Conservation (phyloP, 2,797 vertebrate species). For the Anabacerthia variegaticeps region DNA sequence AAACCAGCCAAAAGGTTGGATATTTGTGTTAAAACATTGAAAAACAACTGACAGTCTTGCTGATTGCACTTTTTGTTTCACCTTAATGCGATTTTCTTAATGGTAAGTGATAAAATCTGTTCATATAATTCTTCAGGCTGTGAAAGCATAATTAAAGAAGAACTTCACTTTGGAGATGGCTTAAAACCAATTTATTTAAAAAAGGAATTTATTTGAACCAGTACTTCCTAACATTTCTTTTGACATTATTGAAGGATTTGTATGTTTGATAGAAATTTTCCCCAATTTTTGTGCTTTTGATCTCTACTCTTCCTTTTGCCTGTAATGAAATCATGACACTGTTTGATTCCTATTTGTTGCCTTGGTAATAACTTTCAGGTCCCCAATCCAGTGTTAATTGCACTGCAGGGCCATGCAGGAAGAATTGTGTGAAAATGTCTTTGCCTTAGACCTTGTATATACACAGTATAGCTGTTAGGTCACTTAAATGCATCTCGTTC, state of each 20-base stretch:
- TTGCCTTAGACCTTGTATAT: neutral
- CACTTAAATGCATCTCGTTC: neutral
- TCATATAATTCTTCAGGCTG: neutral
- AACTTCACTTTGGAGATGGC: neutral
- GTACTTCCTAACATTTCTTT: neutral
- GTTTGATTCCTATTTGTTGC: conserved; percentile 47
- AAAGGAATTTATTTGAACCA: neutral
- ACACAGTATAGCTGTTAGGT: neutral
- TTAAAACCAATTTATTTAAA: neutral
- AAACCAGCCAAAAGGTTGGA: neutral
- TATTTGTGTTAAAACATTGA: neutral
- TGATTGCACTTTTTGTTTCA: neutral
- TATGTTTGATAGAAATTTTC: neutral
- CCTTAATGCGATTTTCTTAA: neutral
- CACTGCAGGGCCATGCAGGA: neutral
- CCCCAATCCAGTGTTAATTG: conserved; percentile 25
- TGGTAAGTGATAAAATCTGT: neutral
- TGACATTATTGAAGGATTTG: neutral
- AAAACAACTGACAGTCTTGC: neutral
- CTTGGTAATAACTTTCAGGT: conserved; percentile 38
- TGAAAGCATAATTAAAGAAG: neutral
- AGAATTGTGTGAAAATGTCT: neutral
- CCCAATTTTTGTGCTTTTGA: neutral
- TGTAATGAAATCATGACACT: neutral
- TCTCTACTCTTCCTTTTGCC: neutral